These are phyloP conservation scores for Fulica atra DNA, from an alignment of 2,113 vertebrate species.

Conservation along the genomic window DNA sequence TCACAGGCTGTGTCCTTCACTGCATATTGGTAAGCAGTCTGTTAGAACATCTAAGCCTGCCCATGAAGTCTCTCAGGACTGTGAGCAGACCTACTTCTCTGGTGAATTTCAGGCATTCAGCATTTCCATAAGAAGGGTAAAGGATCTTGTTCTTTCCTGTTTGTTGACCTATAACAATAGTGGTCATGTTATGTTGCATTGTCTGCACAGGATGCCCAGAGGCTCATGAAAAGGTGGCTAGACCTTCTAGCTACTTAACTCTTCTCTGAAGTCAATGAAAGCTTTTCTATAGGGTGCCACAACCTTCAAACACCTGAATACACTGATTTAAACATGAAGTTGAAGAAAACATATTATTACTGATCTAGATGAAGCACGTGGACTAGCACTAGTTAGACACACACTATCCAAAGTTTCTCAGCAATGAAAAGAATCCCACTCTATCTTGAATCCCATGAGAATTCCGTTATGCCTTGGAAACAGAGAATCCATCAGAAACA, in stretches of 20 bases:
- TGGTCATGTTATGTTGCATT: background rate
- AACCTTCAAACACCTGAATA: background rate
- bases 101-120: background rate
- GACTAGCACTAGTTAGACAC: background rate
- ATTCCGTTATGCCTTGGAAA: background rate
- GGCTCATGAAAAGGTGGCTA: background rate
- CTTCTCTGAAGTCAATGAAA: background rate
- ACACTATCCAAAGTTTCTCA: background rate
- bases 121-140: background rate
- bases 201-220: background rate
- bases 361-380: background rate
- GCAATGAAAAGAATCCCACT: background rate
- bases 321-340: background rate
- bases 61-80: background rate
- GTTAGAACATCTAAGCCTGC: background rate
- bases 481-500: background rate
- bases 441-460: background rate
- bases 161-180: background rate
- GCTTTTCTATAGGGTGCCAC: background rate
- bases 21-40: rapidly evolving
- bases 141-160: background rate
- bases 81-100: background rate
- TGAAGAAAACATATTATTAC: background rate
- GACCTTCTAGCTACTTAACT: background rate
- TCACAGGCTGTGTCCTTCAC: background rate